These are phyloP conservation scores for Heliconius nattereri DNA, from an alignment of 1,140 invertebrate genomes.

Conservation along the genomic window DNA sequence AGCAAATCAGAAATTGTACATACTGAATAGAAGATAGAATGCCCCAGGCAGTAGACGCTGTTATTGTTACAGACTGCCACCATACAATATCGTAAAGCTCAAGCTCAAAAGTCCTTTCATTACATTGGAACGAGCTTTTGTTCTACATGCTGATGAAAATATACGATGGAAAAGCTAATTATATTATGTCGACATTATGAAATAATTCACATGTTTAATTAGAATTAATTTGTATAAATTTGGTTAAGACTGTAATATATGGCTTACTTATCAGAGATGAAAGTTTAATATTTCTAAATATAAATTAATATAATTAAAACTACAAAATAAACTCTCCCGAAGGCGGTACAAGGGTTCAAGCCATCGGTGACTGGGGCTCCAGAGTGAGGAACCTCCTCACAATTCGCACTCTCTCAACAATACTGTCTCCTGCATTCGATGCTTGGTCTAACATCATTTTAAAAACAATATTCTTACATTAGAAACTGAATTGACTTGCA, in stretches of 20 bases:
- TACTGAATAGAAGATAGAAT: not conserved
- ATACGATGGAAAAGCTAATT: not conserved
- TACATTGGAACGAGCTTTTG: not conserved
- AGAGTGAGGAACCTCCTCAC: too few relatives aligned
- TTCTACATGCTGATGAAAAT: not conserved
- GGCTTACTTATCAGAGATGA: too few relatives aligned
- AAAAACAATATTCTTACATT: too few relatives aligned
- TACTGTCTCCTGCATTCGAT: too few relatives aligned
- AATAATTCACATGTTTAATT: constrained; percentile 2
- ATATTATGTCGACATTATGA: not conserved
- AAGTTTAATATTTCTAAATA: too few relatives aligned
- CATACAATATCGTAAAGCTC: not conserved
- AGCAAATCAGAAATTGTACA: not conserved
- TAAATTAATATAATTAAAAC: too few relatives aligned
- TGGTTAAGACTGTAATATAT: not conserved
- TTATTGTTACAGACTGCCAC: not conserved
- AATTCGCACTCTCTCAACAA: too few relatives aligned
- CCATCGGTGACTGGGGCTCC: too few relatives aligned
- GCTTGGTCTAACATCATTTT: too few relatives aligned
- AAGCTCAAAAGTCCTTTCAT: not conserved
- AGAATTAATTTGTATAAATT: constrained; percentile 4
- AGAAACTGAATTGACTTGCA: too few relatives aligned
- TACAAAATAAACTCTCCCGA: too few relatives aligned
- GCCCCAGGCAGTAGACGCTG: not conserved
- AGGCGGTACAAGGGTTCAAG: too few relatives aligned